phyloP scores from a whole-genome alignment of 1,140 invertebrate species.

The Pseudomyrmex cubaensis region DNA sequence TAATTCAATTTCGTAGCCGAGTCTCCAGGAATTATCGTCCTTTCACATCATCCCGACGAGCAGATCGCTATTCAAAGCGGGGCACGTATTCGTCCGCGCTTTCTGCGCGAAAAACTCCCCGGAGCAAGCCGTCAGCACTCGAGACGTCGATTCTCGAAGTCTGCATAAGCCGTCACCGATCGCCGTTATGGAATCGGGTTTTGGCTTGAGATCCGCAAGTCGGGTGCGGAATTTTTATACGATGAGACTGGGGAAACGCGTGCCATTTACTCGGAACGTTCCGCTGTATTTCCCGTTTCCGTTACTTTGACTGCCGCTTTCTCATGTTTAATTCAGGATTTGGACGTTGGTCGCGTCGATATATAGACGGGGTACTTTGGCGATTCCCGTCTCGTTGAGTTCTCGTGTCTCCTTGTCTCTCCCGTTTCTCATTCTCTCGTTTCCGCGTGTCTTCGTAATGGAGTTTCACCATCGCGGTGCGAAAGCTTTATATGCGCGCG shows the following conservation, averaged over 20 bases:
- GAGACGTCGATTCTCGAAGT: conserved; percentile 26
- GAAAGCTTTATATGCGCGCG: neutral
- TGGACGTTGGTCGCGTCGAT: conserved; percentile 15
- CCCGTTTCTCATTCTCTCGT: neutral
- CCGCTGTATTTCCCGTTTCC: neutral
- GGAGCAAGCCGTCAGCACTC: conserved; percentile 1
- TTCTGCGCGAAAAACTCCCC: neutral
- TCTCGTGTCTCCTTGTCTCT: neutral
- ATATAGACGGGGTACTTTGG: conserved; percentile 41
- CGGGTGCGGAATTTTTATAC: conserved; percentile 43
- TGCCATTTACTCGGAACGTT: conserved; percentile 27
- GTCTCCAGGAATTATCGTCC: neutral
- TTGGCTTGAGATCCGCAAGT: conserved; percentile 1
- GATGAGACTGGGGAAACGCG: conserved; percentile 19
- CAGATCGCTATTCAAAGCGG: no score
- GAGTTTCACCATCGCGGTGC: neutral
- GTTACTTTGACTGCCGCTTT: conserved; percentile 6
- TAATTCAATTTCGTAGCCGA: no score
- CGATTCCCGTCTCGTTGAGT: conserved; percentile 36
- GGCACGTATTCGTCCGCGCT: no score
- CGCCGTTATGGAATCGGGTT: conserved; percentile 8
- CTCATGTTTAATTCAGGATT: conserved; percentile 59
- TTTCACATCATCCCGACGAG: no score
- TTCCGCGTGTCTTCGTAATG: neutral
- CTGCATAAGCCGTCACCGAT: conserved; percentile 40